Percentiles rank a stretch among this genome's conserved stretches.
Conservation (phyloP, 2,113 vertebrate species). For the Gallinago paraguaiae region DNA sequence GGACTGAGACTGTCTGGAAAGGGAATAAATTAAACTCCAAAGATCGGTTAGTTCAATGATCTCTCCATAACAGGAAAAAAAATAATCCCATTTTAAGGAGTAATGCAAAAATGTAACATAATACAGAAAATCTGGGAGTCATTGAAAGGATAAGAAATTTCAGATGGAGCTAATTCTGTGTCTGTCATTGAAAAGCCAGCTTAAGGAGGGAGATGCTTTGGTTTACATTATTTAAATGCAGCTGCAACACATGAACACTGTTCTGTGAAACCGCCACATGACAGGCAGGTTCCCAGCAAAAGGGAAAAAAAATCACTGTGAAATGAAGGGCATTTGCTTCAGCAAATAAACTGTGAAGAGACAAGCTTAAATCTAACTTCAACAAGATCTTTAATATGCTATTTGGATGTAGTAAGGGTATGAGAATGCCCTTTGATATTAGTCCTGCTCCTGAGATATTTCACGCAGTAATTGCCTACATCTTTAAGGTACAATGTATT, state of each 20-base stretch:
- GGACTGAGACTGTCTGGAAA: conserved; percentile 3
- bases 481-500: conserved; percentile 61
- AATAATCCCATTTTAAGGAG: not conserved
- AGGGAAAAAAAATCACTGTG: conserved; percentile 44
- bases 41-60: not conserved
- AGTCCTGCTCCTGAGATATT: conserved; percentile 63
- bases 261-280: not conserved
- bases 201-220: conserved; percentile 31
- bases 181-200: conserved; percentile 10
- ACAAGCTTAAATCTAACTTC: conserved; percentile 62
- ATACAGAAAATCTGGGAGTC: conserved; percentile 1
- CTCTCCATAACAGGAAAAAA: not conserved
- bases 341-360: conserved; percentile 57
- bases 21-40: conserved; percentile 3
- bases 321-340: conserved; percentile 65
- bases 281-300: conserved; percentile 18
- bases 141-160: conserved; percentile 7
- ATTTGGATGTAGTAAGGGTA: conserved; percentile 58
- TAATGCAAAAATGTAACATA: not conserved
- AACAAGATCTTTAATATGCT: conserved; percentile 65
- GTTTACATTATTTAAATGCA: conserved; percentile 52
- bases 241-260: not conserved
- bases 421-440: conserved; percentile 68
- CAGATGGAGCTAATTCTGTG: conserved; percentile 17
- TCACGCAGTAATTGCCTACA: conserved; percentile 58